Evolutionary conservation across 2,888 invertebrate species (phyloP).

Genomic region (Acanthococcus lagerstroemiae): DNA sequence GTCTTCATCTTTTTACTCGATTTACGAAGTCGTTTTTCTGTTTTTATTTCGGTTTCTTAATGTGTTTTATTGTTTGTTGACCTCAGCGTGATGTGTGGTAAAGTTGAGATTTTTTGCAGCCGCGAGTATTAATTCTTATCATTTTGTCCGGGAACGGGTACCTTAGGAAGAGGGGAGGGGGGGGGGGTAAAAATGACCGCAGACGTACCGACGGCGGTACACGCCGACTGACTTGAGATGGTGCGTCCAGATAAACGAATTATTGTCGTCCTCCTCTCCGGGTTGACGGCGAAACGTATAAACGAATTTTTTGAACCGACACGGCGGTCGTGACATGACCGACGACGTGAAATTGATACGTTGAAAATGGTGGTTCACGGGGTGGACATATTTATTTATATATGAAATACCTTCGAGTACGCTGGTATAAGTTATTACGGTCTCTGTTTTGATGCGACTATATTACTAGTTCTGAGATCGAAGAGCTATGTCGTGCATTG

Average conservation of each 20-base stretch:
- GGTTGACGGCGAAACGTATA: background rate
- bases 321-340: background rate
- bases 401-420: too few species aligned
- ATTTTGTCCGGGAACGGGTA: background rate
- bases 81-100: conserved; percentile 11
- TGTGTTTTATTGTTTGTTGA: conserved; percentile 12
- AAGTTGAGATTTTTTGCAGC: background rate
- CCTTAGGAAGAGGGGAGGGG: background rate
- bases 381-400: too few species aligned
- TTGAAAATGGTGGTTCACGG: background rate
- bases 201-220: background rate
- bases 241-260: conserved; percentile 5
- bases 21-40: conserved; percentile 2
- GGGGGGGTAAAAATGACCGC: background rate
- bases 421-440: too few species aligned
- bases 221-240: background rate
- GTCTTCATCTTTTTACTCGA: background rate
- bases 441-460: too few species aligned
- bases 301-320: conserved; percentile 14
- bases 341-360: background rate
- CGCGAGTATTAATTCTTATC: background rate
- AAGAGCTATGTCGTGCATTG: too few species aligned
- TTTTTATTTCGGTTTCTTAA: conserved; percentile 12
- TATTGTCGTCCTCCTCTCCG: background rate
- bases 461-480: too few species aligned